These are phyloP conservation scores for Atrichornis clamosus DNA, from an alignment of 2,113 vertebrate species.

Conservation along the genomic window DNA sequence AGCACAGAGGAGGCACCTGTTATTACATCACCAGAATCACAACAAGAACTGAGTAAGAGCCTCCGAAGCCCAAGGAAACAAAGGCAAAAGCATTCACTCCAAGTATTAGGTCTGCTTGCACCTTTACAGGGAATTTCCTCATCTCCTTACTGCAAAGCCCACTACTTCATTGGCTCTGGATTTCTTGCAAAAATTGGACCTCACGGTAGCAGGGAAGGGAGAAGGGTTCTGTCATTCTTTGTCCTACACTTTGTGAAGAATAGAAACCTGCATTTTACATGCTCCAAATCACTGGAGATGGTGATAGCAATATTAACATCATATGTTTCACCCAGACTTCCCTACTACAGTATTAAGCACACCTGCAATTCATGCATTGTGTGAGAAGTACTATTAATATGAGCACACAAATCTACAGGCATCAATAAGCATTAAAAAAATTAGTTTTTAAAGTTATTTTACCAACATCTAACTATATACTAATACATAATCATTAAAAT, in stretches of 20 bases:
- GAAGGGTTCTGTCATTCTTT: neutral
- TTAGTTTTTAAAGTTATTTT: neutral
- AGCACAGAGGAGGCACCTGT: neutral
- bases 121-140: neutral
- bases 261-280: neutral
- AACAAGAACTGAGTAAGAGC: constrained; percentile 18
- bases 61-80: neutral
- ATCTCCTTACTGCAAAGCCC: neutral
- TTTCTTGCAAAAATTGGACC: neutral
- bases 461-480: neutral
- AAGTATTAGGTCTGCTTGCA: neutral
- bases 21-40: neutral
- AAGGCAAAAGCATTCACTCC: neutral
- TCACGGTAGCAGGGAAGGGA: neutral
- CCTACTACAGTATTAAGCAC: neutral
- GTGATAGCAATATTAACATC: neutral
- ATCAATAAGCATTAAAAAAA: neutral
- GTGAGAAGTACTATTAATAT: neutral
- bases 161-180: neutral
- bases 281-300: neutral
- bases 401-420: neutral
- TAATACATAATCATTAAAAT: neutral
- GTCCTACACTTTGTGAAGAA: neutral
- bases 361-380: neutral
- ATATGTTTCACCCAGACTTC: neutral